Conservation (phyloP, 2,113 vertebrate genomes). For the Alces alces region DNA sequence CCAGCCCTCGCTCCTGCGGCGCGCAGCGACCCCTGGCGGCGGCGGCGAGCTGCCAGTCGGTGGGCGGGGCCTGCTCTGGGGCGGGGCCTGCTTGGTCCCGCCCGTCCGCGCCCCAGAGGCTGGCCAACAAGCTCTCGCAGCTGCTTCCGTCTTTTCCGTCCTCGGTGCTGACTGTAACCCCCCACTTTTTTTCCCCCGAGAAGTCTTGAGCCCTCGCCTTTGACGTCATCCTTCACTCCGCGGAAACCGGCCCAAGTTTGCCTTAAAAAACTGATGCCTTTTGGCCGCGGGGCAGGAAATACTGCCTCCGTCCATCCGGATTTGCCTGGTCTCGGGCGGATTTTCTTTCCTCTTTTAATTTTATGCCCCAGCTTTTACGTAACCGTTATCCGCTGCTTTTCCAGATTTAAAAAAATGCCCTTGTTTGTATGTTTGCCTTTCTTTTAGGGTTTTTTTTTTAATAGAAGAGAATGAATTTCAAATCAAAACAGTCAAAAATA, state of each 20-base stretch:
- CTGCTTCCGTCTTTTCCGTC: not conserved
- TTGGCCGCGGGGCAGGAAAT: not conserved
- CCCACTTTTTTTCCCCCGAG: not conserved
- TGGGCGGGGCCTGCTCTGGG: not conserved
- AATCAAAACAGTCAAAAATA: not conserved
- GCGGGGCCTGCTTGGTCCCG: not conserved
- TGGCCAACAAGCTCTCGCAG: rapidly evolving
- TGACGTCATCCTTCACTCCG: not conserved
- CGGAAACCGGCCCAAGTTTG: not conserved
- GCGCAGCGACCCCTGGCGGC: conserved; percentile 58
- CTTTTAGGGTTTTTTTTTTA: not conserved
- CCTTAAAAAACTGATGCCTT: not conserved
- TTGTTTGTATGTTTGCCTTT: not conserved
- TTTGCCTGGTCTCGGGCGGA: not conserved
- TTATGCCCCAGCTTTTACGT: too few relatives aligned
- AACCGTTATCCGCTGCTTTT: not conserved
- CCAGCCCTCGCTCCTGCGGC: not conserved
- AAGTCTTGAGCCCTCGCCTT: not conserved
- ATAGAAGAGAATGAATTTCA: not conserved
- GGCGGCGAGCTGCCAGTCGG: rapidly evolving
- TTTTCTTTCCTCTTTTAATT: not conserved
- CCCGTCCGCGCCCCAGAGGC: rapidly evolving
- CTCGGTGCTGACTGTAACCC: rapidly evolving
- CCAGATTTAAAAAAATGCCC: not conserved
- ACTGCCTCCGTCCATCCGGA: not conserved